These are phyloP conservation scores for Notospermus geniculatus DNA, from an alignment of 1,140 invertebrate species.

Conservation along the genomic window DNA sequence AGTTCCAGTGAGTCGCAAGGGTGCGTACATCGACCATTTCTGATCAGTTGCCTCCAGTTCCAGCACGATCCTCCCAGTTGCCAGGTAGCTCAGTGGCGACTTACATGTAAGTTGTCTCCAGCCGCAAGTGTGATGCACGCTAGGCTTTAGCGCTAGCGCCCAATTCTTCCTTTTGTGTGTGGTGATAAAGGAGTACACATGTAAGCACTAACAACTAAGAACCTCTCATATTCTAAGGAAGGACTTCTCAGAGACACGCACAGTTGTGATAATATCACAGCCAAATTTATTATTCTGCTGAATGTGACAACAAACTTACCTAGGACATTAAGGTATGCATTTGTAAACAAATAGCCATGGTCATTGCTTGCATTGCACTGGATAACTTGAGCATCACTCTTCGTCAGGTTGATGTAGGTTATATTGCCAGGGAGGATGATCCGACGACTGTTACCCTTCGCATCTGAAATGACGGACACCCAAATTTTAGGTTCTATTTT, in stretches of 20 bases:
- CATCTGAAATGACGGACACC: conserved; percentile 56
- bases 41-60: too few species aligned
- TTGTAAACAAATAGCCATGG: conserved; percentile 96
- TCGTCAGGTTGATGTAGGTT: conserved; percentile 76
- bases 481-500: conserved; percentile 10
- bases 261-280: background rate
- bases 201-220: background rate
- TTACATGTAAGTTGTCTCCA: too few species aligned
- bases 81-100: too few species aligned
- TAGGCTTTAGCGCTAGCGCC: too few species aligned
- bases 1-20: too few species aligned
- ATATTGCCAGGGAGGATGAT: conserved; percentile 67
- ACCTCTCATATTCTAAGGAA: background rate
- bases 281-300: background rate
- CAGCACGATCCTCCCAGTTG: too few species aligned
- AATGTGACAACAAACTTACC: conserved; percentile 58
- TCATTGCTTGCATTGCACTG: conserved; percentile 98
- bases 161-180: background rate
- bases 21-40: too few species aligned
- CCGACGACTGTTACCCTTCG: conserved; percentile 70
- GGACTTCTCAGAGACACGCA: too few species aligned
- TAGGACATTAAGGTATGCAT: conserved; percentile 95
- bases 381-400: conserved; percentile 93
- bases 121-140: too few species aligned
- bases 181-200: too few species aligned